A percentile compares a stretch with the other conserved stretches of the same genome.
Conservation (phyloP, 2,113 vertebrate species). For the Rutilus rutilus region DNA sequence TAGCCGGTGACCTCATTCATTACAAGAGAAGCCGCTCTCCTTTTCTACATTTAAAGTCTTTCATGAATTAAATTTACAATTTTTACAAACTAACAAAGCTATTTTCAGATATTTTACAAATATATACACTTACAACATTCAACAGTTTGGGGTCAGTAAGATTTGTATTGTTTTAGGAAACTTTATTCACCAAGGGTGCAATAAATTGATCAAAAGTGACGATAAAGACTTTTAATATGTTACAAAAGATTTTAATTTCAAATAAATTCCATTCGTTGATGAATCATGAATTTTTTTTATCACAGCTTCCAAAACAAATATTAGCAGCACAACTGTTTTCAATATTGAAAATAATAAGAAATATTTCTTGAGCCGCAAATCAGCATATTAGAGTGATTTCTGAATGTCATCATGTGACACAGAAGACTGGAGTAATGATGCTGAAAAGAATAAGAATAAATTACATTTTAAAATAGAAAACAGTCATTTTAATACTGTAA, state of each 20-base stretch:
- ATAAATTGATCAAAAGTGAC: neutral
- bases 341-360: too few relatives aligned
- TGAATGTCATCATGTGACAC: neutral
- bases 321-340: too few relatives aligned
- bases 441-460: neutral
- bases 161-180: neutral
- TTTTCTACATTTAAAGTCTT: conserved; percentile 9
- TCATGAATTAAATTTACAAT: neutral
- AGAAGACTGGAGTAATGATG: neutral
- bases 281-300: neutral
- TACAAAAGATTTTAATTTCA: neutral
- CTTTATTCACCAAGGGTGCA: neutral
- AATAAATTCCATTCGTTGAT: neutral
- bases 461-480: neutral
- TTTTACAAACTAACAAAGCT: neutral
- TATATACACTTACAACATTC: neutral
- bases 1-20: conserved; percentile 45
- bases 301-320: too few relatives aligned
- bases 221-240: neutral
- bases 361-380: neutral
- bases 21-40: neutral
- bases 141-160: neutral
- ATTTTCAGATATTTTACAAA: too few relatives aligned
- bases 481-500: neutral
- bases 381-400: neutral